phyloP scores from a whole-genome alignment of 1,140 invertebrate species.

The Cepaea nemoralis region DNA sequence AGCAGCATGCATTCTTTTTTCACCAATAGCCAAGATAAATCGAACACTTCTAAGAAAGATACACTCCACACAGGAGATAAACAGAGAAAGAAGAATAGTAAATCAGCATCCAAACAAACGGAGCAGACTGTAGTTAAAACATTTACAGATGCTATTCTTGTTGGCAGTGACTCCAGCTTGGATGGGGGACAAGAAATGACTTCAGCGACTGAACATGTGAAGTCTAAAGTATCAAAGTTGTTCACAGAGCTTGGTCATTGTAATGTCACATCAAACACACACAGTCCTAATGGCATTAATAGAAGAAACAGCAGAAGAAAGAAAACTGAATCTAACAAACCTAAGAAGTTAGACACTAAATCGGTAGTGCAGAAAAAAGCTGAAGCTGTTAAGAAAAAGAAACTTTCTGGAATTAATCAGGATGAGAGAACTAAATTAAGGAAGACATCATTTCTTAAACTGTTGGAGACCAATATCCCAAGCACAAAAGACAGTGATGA shows the following conservation, averaged over 20 bases:
- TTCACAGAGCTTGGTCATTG: background rate
- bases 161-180: slow-evolving; percentile 9
- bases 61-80: background rate
- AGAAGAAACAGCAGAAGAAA: background rate
- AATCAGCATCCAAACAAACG: background rate
- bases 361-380: background rate
- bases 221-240: background rate
- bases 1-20: slow-evolving; percentile 27
- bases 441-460: background rate
- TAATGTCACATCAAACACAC: background rate
- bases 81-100: background rate
- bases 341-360: background rate
- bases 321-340: background rate
- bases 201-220: background rate
- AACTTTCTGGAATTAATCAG: background rate
- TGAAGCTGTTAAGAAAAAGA: background rate
- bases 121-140: background rate
- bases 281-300: background rate
- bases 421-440: background rate
- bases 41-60: background rate
- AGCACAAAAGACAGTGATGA: slow-evolving; percentile 20
- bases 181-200: background rate
- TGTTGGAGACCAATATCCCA: background rate
- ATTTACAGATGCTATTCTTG: background rate
- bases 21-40: slow-evolving; percentile 8